Base-by-base conservation (phyloP, 2,797 vertebrate species). In the Nannoperca australis region DNA sequence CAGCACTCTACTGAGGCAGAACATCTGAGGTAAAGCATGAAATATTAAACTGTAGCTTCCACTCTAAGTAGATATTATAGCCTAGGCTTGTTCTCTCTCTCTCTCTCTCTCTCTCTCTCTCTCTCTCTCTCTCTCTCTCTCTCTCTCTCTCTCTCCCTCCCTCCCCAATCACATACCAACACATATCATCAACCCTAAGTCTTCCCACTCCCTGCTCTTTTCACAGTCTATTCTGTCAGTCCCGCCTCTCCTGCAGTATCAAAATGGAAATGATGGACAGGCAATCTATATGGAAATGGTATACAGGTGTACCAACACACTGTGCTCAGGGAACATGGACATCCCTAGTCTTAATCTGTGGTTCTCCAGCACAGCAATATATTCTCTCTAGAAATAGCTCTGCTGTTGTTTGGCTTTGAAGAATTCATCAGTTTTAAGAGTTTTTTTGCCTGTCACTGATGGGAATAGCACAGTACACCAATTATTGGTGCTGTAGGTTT, bases 241-340 rank as follows among this genome's bases (percentile, higher is more conserved):
- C 82, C 83, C 38, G 30, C 74, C 78, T 83, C 68, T 78, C 82
- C 82, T 56, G 77, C 76, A 85, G 84, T 84, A 93, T 93, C 90
- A 91, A 87, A 94, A 94, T 94, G 89, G 91, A 95, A 95, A 94
- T 93, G 91, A 93, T 84, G 83, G 92, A 92, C 88, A 92, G 85
- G 88, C 92, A 92, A 94, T 95, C 92, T 95, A 94, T 94, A 95
- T 95, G 94, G 88, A 94, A 95, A 95, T 94, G 72, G 75, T 85
- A 82, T 83, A 92, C 82, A 85, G 86, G 86, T 93, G 76, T 86
- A 81, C 55, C 38, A 78, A 65, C 72, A 76, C 83, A 77, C 55
- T 77, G 69, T 76, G 67, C 74, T 84, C 58, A 14, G 73, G 69
- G 61, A 80, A 85, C 73, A 84, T 76, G 75, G 79, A 73, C 78